phyloP scores from a whole-genome alignment of 2,797 vertebrate genomes.

The Margarornis squamiger region DNA sequence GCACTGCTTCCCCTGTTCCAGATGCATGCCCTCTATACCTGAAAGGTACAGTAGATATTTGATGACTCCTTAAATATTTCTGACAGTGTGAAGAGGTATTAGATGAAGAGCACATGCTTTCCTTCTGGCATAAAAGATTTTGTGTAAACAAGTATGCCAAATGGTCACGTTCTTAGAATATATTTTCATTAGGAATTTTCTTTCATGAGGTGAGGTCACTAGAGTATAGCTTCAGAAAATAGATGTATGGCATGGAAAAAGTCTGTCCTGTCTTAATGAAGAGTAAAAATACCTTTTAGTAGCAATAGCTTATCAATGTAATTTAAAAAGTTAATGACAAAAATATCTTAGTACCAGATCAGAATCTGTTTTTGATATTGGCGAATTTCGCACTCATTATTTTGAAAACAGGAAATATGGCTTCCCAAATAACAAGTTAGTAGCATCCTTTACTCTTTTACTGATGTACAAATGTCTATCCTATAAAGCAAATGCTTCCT shows the following conservation, averaged over 20 bases:
- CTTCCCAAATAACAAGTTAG: neutral
- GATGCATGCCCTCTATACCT: constrained; percentile 45
- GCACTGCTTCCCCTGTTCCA: constrained; percentile 55
- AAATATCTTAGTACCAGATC: neutral
- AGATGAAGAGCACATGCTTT: constrained; percentile 51
- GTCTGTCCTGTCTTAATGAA: neutral
- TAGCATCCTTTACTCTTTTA: neutral
- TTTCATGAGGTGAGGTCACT: neutral
- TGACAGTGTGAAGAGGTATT: constrained; percentile 11
- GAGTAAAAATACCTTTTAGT: neutral
- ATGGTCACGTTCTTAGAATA: neutral
- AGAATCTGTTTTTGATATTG: neutral
- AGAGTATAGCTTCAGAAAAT: neutral
- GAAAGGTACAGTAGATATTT: constrained; percentile 21
- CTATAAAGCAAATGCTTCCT: neutral
- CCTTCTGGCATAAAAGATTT: constrained; percentile 14
- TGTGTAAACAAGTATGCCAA: constrained; percentile 34
- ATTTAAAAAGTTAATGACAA: neutral
- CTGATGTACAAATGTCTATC: neutral
- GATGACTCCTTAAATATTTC: constrained; percentile 54
- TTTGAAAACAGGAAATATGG: neutral
- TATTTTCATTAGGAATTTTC: neutral
- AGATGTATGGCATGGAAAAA: neutral
- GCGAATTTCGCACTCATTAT: neutral
- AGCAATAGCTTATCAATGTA: neutral